Evolutionary conservation across 2,113 vertebrate genomes (phyloP), one percentile per base, ranked within the genome.

Genomic region (Bubo bubo): DNA sequence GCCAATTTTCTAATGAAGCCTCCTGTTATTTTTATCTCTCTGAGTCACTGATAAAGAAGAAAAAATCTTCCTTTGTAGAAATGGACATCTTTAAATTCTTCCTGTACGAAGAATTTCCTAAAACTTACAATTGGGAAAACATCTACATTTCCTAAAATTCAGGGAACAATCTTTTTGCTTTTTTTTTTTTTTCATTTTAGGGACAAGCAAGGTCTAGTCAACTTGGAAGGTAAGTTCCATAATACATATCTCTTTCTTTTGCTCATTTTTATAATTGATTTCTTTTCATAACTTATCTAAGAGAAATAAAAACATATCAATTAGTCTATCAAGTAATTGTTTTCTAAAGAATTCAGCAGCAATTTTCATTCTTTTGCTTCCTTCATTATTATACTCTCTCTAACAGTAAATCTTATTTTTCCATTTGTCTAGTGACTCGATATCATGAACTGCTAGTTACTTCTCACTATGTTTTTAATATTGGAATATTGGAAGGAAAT

Each of bases 21-120:
- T 7, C 37, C 17, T 14, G 8, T 28, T 93, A 16, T 9, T 59
- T 92, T 92, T 83, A 30, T 17, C 5, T 58, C 9, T n/a, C 20
- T 1, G 2, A 49, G 4, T 8, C 22, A n/a, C 1, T 45, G 23
- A 34, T 74, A 56, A 67, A 35, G 17, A 50, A 26, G 27, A 6
- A 1, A 7, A 35, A n/a, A 4, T 34, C 7, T 81, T 93, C 22
- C 6, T n/a, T 72, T 79, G 5, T 24, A 41, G 37, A 79, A 91
- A n/a, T 34, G 0, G 3, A 4, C 63, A 18, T 2, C 2, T 68
- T 58, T 13, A 12, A 22, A 24, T 26, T 81, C 8, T 15, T n/a
- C 2, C 14, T 30, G 11, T 39, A 70, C 0, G 5, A 73, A 35
- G 1, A 58, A 49, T 24, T 68, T 49, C 8, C 34, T 60, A 32